phyloP scores from a whole-genome alignment of 2,797 vertebrate genomes.

The Mallotus villosus region DNA sequence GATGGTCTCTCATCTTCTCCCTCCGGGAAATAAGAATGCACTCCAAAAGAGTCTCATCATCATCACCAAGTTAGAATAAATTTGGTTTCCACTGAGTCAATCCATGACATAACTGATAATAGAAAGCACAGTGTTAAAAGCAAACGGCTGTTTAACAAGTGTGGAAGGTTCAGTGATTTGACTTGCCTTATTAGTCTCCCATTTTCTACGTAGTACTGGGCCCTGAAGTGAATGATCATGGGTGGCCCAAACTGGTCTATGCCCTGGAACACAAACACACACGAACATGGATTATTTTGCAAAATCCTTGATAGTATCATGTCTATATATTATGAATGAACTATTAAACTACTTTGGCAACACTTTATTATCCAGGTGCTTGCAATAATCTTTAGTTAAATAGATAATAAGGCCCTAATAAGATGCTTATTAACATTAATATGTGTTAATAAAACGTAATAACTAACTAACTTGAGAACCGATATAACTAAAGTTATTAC shows the following conservation, averaged over 20 bases:
- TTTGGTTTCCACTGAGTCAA: no score
- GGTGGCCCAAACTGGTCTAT: slow-evolving; percentile 98
- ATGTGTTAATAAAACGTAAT: no score
- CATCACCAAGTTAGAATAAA: no score
- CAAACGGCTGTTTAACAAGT: not conserved
- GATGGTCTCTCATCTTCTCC: not conserved
- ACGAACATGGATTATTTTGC: not conserved
- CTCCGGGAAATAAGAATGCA: no score
- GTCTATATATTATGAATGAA: not conserved
- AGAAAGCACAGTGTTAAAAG: not conserved
- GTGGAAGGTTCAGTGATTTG: not conserved
- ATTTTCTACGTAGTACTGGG: slow-evolving; percentile 98
- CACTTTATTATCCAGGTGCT: not conserved
- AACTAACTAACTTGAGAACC: no score
- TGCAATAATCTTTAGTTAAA: no score
- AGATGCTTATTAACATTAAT: not conserved
- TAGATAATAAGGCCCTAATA: not conserved
- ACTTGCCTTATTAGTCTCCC: slow-evolving; percentile 90
- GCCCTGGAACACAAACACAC: slow-evolving; percentile 72
- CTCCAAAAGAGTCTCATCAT: no score
- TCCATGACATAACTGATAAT: not conserved
- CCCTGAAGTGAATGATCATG: slow-evolving; percentile 98
- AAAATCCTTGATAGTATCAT: no score
- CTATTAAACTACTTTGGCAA: not conserved
- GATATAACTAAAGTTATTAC: not conserved